Percentiles rank a stretch among this genome's conserved stretches.
Conservation (phyloP, 2,888 invertebrate species). For the Ophion ellenae region DNA sequence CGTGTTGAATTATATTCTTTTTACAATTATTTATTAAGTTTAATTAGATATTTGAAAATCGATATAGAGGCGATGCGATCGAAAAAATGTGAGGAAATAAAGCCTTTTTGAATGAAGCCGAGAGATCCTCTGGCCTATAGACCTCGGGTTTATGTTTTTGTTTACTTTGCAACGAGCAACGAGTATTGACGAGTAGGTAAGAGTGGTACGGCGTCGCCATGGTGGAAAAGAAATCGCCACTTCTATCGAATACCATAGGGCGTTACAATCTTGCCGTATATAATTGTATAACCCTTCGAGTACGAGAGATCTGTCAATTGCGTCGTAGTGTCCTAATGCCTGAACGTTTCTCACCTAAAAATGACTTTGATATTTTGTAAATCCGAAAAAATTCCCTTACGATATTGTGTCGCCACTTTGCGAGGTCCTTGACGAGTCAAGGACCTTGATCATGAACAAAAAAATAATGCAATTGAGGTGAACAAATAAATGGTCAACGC, state of each 20-base stretch:
- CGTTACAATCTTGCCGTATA: background rate
- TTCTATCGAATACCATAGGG: slow-evolving; percentile 1
- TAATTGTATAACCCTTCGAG: background rate
- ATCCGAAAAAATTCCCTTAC: background rate
- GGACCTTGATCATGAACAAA: background rate
- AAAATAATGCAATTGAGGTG: background rate
- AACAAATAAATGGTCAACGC: slow-evolving; percentile 18
- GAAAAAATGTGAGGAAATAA: slow-evolving; percentile 21
- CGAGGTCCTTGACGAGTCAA: background rate
- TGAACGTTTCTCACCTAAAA: background rate
- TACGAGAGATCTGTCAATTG: background rate
- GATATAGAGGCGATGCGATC: slow-evolving; percentile 55
- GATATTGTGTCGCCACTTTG: background rate
- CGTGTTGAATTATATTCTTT: background rate
- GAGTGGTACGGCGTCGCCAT: slow-evolving; percentile 51
- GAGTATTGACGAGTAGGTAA: slow-evolving; percentile 76
- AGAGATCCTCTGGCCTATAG: slow-evolving; percentile 25
- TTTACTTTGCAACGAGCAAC: slow-evolving; percentile 64
- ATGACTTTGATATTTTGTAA: background rate
- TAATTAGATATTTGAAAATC: slow-evolving; percentile 49
- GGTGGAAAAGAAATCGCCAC: slow-evolving; percentile 5
- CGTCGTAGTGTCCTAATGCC: background rate
- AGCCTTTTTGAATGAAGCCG: background rate
- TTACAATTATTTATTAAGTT: slow-evolving; percentile 44
- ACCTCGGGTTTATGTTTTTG: background rate